phyloP scores from a whole-genome alignment of 2,888 invertebrate genomes.

The Sylvicola cinctus region DNA sequence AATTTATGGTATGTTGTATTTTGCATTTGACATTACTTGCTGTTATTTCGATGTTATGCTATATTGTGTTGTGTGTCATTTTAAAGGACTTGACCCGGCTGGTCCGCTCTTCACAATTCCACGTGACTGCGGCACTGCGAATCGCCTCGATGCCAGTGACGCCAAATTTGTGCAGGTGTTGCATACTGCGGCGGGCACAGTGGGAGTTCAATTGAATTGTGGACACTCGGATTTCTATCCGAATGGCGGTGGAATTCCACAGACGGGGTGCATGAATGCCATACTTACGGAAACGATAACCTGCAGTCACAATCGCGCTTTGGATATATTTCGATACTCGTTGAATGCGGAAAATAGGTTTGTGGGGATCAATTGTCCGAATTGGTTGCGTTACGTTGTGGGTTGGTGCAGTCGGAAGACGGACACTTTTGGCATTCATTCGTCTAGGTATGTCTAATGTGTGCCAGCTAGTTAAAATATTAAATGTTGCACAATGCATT shows the following conservation, averaged over 20 bases:
- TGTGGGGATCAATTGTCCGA: neutral
- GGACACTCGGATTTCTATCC: constrained; percentile 29
- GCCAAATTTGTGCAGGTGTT: constrained; percentile 29
- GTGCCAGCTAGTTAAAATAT: no score
- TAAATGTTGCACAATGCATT: no score
- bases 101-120: constrained; percentile 26
- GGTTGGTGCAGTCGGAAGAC: no score
- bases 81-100: constrained; percentile 23
- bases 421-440: no score
- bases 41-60: no score
- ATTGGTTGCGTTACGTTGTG: neutral
- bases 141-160: constrained; percentile 21
- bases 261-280: constrained; percentile 20
- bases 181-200: constrained; percentile 26
- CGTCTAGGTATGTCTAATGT: no score
- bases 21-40: no score
- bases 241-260: constrained; percentile 24
- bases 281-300: neutral
- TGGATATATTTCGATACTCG: neutral
- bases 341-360: neutral
- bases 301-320: neutral
- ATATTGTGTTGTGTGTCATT: neutral
- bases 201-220: constrained; percentile 22
- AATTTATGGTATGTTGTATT: neutral
- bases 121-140: constrained; percentile 11